A percentile compares a stretch with the other conserved stretches of the same genome.
Evolutionary conservation across 2,113 vertebrate species (phyloP).

Genomic region (Sisor rabdophorus): DNA sequence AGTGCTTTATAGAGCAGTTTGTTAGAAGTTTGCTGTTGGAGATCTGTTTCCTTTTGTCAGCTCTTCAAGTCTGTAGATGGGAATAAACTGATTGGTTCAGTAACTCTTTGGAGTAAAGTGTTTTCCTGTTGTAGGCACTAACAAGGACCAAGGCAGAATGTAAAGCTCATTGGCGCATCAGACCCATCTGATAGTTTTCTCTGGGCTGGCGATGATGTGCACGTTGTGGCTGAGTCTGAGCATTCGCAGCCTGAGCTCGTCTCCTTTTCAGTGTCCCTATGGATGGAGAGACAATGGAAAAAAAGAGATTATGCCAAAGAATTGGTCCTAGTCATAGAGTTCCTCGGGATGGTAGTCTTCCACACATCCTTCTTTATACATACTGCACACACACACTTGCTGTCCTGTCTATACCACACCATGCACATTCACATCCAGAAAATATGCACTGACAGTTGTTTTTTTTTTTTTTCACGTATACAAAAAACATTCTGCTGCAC

Average conservation of each 20-base stretch:
- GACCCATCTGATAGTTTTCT: slow-evolving; percentile 89
- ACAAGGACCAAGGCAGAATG: slow-evolving; percentile 88
- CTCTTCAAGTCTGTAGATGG: slow-evolving; percentile 58
- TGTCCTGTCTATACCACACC: no score
- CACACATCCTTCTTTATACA: neutral
- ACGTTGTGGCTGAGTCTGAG: slow-evolving; percentile 66
- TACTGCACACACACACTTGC: neutral
- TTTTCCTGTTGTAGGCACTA: slow-evolving; percentile 95
- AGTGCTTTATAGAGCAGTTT: slow-evolving; percentile 34
- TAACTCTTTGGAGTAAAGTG: slow-evolving; percentile 96
- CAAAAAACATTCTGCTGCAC: no score
- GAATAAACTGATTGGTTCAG: slow-evolving; percentile 76
- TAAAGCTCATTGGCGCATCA: slow-evolving; percentile 80
- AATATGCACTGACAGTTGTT: no score
- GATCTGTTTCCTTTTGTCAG: slow-evolving; percentile 55
- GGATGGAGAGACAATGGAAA: neutral
- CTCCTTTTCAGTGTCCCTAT: slow-evolving; percentile 90
- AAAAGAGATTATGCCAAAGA: neutral
- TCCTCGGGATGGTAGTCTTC: no score
- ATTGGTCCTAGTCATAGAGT: neutral
- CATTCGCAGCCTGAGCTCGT: slow-evolving; percentile 70
- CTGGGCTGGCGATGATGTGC: slow-evolving; percentile 69
- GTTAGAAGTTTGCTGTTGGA: slow-evolving; percentile 23
- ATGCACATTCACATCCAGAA: no score
- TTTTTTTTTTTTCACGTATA: no score